Evolutionary conservation across 2,797 vertebrate species (phyloP).

Genomic region (Anas flavirostris): DNA sequence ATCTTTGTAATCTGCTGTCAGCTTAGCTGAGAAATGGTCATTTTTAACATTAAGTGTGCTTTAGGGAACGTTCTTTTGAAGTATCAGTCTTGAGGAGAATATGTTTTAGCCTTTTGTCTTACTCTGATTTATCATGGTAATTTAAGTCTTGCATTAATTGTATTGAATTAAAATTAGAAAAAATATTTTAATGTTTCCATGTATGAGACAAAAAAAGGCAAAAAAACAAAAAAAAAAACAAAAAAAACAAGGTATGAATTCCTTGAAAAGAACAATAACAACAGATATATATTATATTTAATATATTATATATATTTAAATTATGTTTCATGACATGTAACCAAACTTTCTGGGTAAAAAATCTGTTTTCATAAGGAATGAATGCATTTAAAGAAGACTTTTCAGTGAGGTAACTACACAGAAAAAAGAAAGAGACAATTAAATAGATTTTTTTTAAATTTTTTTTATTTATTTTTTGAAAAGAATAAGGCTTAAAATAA

Average conservation of each 20-base stretch:
- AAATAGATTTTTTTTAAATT: background rate
- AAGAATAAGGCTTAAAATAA: background rate
- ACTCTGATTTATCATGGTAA: background rate
- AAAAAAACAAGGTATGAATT: background rate
- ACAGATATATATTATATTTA: too few species aligned
- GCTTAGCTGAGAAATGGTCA: background rate
- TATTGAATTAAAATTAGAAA: constrained; percentile 15
- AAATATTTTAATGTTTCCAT: background rate
- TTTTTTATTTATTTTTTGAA: background rate
- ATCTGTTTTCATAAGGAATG: background rate
- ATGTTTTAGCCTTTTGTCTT: background rate
- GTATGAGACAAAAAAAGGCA: background rate
- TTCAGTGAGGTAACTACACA: background rate
- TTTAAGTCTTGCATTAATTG: background rate
- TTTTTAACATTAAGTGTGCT: constrained; percentile 1
- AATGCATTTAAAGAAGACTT: background rate
- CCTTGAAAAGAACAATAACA: background rate
- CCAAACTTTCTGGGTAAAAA: background rate
- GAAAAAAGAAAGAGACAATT: background rate
- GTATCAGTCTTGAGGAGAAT: background rate
- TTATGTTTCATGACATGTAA: background rate
- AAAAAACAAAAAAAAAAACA: too few species aligned
- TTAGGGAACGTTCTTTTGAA: background rate
- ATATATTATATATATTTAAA: too few species aligned
- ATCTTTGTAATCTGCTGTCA: background rate